Conservation (phyloP, 1,140 invertebrate genomes). For the Drosophila ercepeae region DNA sequence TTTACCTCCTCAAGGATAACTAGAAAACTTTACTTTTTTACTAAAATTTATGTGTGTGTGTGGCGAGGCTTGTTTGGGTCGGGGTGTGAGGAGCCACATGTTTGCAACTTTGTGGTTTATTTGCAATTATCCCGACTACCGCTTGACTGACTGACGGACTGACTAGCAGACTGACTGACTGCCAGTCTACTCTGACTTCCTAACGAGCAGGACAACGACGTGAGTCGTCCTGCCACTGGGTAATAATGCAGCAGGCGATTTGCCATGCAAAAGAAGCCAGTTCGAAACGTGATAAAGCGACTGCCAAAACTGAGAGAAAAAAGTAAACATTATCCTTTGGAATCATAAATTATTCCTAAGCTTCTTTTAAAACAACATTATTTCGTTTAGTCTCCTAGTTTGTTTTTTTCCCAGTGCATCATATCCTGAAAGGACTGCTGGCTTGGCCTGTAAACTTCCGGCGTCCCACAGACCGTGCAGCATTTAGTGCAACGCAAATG, state of each 20-base stretch:
- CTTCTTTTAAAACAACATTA: not conserved
- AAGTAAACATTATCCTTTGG: not conserved
- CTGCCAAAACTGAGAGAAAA: constrained; percentile 23
- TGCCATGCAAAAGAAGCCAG: constrained; percentile 62
- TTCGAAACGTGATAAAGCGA: constrained; percentile 76
- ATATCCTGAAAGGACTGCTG: constrained; percentile 23
- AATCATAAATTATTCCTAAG: not conserved
- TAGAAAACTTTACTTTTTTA: constrained; percentile 54
- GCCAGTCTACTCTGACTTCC: constrained; percentile 12
- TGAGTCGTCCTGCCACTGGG: constrained; percentile 41
- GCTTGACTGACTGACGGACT: constrained; percentile 40
- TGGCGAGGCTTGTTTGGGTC: not conserved
- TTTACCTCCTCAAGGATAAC: constrained; percentile 23
- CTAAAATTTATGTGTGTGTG: constrained; percentile 49
- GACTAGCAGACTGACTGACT: constrained; percentile 15
- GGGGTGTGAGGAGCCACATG: constrained; percentile 54
- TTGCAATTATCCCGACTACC: constrained; percentile 73
- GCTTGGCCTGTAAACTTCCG: constrained; percentile 13
- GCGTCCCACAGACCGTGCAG: constrained; percentile 19
- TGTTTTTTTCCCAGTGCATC: constrained; percentile 10
- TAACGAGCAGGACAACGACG: constrained; percentile 57
- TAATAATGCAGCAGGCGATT: constrained; percentile 68
- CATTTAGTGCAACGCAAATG: constrained; percentile 79
- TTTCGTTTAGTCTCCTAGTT: not conserved
- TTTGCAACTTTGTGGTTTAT: constrained; percentile 81